A percentile compares a stretch with the other conserved stretches of the same genome.
Evolutionary conservation across 30 jellyfish, hydroid and myxozoan genomes (phyloP).

Genomic region (Hydractinia symbiolongicarpus): DNA sequence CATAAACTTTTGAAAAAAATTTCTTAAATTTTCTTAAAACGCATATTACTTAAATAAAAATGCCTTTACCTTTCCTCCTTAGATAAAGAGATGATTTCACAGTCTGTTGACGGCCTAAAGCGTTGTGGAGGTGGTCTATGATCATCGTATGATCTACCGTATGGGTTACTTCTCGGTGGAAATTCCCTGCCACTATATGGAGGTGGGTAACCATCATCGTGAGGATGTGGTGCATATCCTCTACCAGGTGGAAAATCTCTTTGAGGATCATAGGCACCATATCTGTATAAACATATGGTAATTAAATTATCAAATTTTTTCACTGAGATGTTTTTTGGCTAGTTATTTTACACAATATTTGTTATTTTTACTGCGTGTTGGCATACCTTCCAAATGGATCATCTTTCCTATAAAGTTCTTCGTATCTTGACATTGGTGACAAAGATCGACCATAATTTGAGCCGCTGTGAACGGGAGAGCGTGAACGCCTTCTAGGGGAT

Average conservation of each 20-base stretch:
- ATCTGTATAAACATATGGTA: no score
- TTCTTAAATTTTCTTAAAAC: not conserved
- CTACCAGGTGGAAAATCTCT: constrained; percentile 25
- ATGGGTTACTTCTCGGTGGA: constrained; percentile 40
- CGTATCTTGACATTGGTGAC: constrained; percentile 87
- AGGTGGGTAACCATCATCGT: constrained; percentile 23
- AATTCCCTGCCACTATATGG: constrained; percentile 17
- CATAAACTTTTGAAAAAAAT: not conserved
- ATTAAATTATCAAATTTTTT: not conserved
- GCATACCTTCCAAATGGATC: constrained; percentile 38
- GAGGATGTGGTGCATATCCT: not conserved
- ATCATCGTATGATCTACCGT: constrained; percentile 4
- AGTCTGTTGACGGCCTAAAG: constrained; percentile 57
- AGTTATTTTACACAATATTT: no score
- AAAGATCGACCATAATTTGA: constrained; percentile 33
- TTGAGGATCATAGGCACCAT: not conserved
- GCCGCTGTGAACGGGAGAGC: not conserved
- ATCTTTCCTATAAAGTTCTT: constrained; percentile 48
- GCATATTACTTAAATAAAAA: not conserved
- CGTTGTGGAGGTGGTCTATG: constrained; percentile 39
- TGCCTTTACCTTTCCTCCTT: constrained; percentile 58
- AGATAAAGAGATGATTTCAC: constrained; percentile 67
- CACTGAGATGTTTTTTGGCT: not conserved
- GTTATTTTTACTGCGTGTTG: no score
- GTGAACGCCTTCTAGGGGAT: constrained; percentile 23